Evolutionary conservation across 2,113 vertebrate genomes (phyloP), one percentile per base, ranked within the genome.

Genomic region (Anseranas semipalmata): DNA sequence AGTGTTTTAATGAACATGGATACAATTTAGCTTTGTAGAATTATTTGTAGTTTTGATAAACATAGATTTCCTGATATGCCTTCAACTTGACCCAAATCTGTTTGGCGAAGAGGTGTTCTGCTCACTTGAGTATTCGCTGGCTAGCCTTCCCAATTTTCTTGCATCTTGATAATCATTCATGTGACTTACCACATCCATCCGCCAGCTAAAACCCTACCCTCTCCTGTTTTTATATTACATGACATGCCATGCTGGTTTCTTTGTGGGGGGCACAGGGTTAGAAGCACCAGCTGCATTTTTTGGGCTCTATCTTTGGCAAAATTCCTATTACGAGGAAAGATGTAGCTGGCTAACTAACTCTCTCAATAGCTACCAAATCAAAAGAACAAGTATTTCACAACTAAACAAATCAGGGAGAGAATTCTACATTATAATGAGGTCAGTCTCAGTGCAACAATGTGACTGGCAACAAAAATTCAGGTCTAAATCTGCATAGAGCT

Each of bases 131-230:
- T 63, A 24, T 86, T 87, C 90, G 84, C 28, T 45, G 56, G 62
- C 5, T 55, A 87, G 74, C 20, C 16, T 70, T 91, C 27, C 41
- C 52, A 27, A 83, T 76, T 75, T n/a, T 74, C 41, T 43, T 71
- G 68, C 16, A 71, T 67, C 32, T 25, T 67, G 7, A 24, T 43
- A 89, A 55, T 39, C 6, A 4, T 18, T 77, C 18, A 43, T 32
- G 12, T 32, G 80, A 50, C 0, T 0, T 30, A 41, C 9, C 4
- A 32, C 15, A 32, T 10, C 13, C 4, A 0, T n/a, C 18, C 66
- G 85, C 68, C 55, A 80, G 55, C 10, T 70, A 88, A 87, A 95
- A 53, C 8, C 8, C 62, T 33, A 14, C 12, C 13, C 25, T 71
- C 25, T 86, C 41, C 50, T 67, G 16, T 15, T 55, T 79, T 74